A percentile compares a stretch with the other conserved stretches of the same genome.
phyloP scores from a whole-genome alignment of 2,797 vertebrate species.

The Acanthurus lineatus region DNA sequence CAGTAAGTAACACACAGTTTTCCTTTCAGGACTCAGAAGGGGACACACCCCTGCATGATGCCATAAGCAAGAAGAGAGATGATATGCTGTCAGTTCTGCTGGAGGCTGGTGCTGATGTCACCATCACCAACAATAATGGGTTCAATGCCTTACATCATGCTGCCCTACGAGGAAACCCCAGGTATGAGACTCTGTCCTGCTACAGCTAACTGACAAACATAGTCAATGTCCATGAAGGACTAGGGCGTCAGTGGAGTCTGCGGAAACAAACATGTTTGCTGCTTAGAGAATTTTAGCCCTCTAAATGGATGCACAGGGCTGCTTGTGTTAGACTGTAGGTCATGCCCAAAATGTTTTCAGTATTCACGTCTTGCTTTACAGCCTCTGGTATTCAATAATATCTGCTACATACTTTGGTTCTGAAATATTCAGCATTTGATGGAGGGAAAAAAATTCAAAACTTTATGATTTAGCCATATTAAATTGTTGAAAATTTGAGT shows the following conservation, averaged over 20 bases:
- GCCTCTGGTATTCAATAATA: slow-evolving; percentile 1
- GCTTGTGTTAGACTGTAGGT: neutral
- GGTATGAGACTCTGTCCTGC: slow-evolving; percentile 83
- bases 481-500: slow-evolving; percentile 22
- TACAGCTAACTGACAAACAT: neutral
- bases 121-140: slow-evolving; percentile 99
- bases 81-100: slow-evolving; percentile 98
- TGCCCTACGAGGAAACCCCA: slow-evolving; percentile 97
- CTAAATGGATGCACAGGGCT: neutral
- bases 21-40: slow-evolving; percentile 94
- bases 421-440: no score
- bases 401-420: neutral
- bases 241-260: slow-evolving; percentile 28
- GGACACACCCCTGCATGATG: slow-evolving; percentile 99
- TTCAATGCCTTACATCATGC: slow-evolving; percentile 99
- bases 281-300: neutral
- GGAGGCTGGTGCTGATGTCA: slow-evolving; percentile 98
- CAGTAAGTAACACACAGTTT: slow-evolving; percentile 45
- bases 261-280: neutral
- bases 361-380: neutral
- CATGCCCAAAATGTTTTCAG: neutral
- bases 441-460: neutral
- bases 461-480: neutral
- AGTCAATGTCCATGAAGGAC: neutral
- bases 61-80: slow-evolving; percentile 99